These are phyloP conservation scores for Mactromeris polynyma DNA, from an alignment of 2,888 invertebrate genomes.

Conservation along the genomic window DNA sequence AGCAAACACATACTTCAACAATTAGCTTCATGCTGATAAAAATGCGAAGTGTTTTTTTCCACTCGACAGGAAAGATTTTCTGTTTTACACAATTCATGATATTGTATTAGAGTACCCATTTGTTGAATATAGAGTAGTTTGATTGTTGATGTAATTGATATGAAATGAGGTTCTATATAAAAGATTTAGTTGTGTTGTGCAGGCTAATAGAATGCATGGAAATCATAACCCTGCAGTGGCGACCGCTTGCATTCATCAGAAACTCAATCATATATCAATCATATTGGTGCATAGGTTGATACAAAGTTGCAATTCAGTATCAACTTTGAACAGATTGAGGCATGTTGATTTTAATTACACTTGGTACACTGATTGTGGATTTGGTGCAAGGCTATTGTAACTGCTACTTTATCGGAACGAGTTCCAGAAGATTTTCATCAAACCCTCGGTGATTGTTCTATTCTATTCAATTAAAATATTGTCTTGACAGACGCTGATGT, in stretches of 20 bases:
- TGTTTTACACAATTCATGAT: not conserved
- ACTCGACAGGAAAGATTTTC: not conserved
- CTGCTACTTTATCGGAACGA: not conserved
- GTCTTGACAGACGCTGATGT: too few species aligned
- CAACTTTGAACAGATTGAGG: not conserved
- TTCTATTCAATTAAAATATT: not conserved
- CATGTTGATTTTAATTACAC: not conserved
- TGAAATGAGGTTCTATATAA: not conserved
- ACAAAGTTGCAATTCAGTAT: not conserved
- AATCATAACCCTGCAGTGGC: not conserved
- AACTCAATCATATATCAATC: not conserved
- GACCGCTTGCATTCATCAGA: not conserved
- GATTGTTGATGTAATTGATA: not conserved
- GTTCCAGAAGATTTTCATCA: not conserved
- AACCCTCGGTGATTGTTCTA: not conserved
- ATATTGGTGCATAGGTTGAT: not conserved
- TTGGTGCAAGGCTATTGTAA: not conserved
- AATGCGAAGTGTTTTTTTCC: not conserved
- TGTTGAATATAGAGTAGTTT: not conserved
- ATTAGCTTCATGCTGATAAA: not conserved
- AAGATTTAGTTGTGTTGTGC: not conserved
- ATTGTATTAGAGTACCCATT: not conserved
- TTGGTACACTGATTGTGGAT: not conserved
- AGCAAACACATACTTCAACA: not conserved
- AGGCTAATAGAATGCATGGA: conserved; percentile 16